phyloP scores from a whole-genome alignment of 1,140 invertebrate genomes.

The Heliothis subflexa region DNA sequence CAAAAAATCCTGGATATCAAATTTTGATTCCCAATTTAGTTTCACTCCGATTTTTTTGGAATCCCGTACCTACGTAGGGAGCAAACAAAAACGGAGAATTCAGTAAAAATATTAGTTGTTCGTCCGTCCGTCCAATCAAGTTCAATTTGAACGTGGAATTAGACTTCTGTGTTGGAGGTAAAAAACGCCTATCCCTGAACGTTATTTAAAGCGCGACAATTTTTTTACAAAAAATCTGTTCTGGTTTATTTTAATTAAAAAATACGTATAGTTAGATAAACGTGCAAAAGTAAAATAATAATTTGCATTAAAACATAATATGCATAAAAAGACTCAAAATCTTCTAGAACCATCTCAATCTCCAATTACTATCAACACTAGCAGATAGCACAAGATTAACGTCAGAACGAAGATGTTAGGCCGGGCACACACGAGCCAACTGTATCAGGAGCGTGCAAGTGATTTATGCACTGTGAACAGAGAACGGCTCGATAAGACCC shows the following conservation, averaged over 20 bases:
- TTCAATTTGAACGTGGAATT: constrained; percentile 10
- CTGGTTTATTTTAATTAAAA: too few species aligned
- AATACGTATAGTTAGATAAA: too few species aligned
- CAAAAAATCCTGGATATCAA: neutral
- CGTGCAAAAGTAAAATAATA: too few species aligned
- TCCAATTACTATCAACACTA: constrained; percentile 4
- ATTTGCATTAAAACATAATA: neutral
- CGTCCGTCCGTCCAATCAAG: constrained; percentile 22
- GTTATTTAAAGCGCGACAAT: too few species aligned
- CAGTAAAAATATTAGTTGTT: neutral
- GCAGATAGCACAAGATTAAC: constrained; percentile 26
- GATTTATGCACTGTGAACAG: constrained; percentile 61
- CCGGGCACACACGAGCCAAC: constrained; percentile 29
- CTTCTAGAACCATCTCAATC: constrained; percentile 4
- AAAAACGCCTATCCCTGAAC: constrained; percentile 9
- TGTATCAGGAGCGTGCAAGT: constrained; percentile 54
- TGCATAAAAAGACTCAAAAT: neutral
- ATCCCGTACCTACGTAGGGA: neutral
- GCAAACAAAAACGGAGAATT: neutral
- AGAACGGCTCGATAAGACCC: constrained; percentile 55
- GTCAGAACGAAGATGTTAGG: constrained; percentile 38
- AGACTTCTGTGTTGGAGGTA: constrained; percentile 1
- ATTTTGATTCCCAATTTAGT: constrained; percentile 15
- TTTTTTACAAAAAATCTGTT: too few species aligned
- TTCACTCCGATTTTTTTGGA: neutral